Evolutionary conservation across 2,888 invertebrate genomes (phyloP), one percentile per base, ranked within the genome.

Genomic region (Pelosia muscerda): DNA sequence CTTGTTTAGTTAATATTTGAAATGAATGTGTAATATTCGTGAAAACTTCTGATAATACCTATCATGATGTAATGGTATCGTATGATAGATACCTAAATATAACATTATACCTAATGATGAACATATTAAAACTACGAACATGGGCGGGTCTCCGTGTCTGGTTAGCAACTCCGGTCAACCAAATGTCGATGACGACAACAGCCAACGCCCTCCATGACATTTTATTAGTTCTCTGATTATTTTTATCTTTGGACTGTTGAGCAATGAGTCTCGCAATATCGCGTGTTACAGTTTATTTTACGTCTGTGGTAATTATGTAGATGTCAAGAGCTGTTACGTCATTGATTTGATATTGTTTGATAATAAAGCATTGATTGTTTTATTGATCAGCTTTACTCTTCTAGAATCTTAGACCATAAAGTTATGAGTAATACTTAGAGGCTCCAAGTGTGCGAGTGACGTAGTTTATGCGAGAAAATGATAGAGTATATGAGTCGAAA

Each of bases 151-250:
- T 10, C 57, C 10, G n/a, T 10, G 28, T 23, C 22, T 49, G 61
- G 23, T 25, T 61, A 61, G 49, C 38, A 61, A 61, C 61, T 28
- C 26, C 23, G 25, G 11, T 25, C 25, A 26, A 64, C 38, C 23
- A 42, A 63, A 55, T 63, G 9, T 15, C 25, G 64, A 73, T 66
- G 67, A 56, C 57, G 73, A 70, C 25, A 63, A 55, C 57, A 64
- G 57, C 57, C 64, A 57, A 64, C 55, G 77, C 63, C 71, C 74
- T 65, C 71, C 68, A n/a, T n/a, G 55, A 61, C 34, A n/a, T 63
- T 63, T 70, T 73, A 75, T 71, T 68, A 73, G 69, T n/a, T n/a
- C 63, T 75, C 73, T 73, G 74, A 75, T 76, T 63, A 63, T 25
- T 55, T 55, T 63, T 63, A 55, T 63, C 34, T 25, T 34, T 19